phyloP scores from a whole-genome alignment of 2,797 vertebrate species.

The Hoplostethus mediterraneus region DNA sequence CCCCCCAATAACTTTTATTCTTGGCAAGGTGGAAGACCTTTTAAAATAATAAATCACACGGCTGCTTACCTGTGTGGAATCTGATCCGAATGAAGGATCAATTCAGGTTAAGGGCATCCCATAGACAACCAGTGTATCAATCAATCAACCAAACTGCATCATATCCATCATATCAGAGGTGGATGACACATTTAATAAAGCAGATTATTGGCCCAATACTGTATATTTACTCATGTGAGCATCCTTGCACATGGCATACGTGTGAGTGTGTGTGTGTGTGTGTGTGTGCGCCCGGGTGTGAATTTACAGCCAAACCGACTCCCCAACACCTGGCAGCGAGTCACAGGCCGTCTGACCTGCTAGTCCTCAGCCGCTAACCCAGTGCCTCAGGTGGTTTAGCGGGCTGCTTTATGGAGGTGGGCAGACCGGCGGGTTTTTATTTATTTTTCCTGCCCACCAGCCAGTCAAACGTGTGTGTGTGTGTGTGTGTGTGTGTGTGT shows the following conservation, averaged over 20 bases:
- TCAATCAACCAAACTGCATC: too few relatives aligned
- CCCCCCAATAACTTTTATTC: too few relatives aligned
- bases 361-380: neutral
- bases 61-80: too few relatives aligned
- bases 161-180: too few relatives aligned
- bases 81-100: too few relatives aligned
- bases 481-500: neutral
- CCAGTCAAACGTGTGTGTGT: neutral
- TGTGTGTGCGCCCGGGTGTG: neutral
- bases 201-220: too few relatives aligned
- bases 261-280: neutral
- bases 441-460: neutral
- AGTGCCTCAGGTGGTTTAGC: conserved; percentile 14
- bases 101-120: too few relatives aligned
- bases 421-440: too few relatives aligned
- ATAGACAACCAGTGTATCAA: too few relatives aligned
- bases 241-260: conserved; percentile 23
- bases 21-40: too few relatives aligned
- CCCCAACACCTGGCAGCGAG: conserved; percentile 44
- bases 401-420: conserved; percentile 1
- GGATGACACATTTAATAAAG: too few relatives aligned
- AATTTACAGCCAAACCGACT: neutral
- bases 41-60: too few relatives aligned
- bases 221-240: neutral
- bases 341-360: conserved; percentile 16